Percentiles rank a stretch among this genome's conserved stretches.
Evolutionary conservation across 2,888 invertebrate genomes (phyloP).

Genomic region (Caenorhabditis virilis): DNA sequence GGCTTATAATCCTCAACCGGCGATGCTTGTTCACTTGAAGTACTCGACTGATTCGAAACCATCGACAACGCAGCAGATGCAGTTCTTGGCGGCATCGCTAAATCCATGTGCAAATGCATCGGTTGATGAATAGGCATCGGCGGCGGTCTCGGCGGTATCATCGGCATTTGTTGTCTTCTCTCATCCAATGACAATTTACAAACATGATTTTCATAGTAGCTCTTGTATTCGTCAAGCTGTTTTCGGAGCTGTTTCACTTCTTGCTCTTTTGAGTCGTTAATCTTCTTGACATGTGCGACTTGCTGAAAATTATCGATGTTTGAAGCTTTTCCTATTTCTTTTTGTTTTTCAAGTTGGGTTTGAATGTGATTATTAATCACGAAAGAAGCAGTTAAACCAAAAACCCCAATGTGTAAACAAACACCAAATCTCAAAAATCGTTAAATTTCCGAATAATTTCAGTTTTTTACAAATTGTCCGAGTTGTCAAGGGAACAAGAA

Average conservation of each 20-base stretch:
- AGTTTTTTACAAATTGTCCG: no score
- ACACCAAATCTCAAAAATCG: no score
- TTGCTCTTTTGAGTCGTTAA: slow-evolving; percentile 33
- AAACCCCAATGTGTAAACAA: no score
- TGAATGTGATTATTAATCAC: no score
- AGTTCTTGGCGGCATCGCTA: slow-evolving; percentile 16
- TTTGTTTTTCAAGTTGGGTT: background rate
- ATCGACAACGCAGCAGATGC: slow-evolving; percentile 19
- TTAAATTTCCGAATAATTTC: no score
- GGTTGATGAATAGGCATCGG: slow-evolving; percentile 6
- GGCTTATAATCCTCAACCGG: slow-evolving; percentile 36
- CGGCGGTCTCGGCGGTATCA: slow-evolving; percentile 7
- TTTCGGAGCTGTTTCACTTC: slow-evolving; percentile 28
- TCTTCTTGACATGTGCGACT: slow-evolving; percentile 35
- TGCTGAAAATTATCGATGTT: slow-evolving; percentile 26
- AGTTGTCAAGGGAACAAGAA: no score
- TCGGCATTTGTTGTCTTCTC: slow-evolving; percentile 10
- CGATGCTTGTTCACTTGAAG: slow-evolving; percentile 29
- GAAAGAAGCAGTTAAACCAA: no score
- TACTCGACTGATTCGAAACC: slow-evolving; percentile 15
- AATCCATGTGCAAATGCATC: background rate
- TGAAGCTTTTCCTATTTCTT: background rate
- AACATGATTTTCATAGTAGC: slow-evolving; percentile 33
- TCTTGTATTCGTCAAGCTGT: slow-evolving; percentile 17
- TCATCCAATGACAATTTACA: slow-evolving; percentile 37